These are phyloP conservation scores for Drosophila eugracilis DNA, from an alignment of 1,140 invertebrate genomes.

Conservation along the genomic window DNA sequence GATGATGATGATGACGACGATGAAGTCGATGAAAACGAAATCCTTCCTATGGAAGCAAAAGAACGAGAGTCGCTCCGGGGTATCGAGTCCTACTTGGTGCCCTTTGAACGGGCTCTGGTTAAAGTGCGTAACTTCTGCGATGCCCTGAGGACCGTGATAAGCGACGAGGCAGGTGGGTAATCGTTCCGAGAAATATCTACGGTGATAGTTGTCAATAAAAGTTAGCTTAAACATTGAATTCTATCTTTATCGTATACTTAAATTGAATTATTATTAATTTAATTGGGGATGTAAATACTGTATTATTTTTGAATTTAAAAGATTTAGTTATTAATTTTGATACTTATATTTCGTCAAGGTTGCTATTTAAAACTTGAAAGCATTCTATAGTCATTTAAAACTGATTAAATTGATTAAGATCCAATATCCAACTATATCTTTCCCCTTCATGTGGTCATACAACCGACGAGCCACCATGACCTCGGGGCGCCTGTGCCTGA, in stretches of 20 bases:
- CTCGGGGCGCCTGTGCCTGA: slow-evolving; percentile 42
- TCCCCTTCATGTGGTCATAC: not conserved
- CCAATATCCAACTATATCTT: no score
- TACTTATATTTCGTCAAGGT: no score
- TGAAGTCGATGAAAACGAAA: slow-evolving; percentile 6
- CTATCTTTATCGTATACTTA: no score
- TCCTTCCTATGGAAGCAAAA: slow-evolving; percentile 17
- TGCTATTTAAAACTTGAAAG: no score
- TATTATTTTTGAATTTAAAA: no score
- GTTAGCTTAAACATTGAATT: not conserved
- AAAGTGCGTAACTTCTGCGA: slow-evolving; percentile 69
- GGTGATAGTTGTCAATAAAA: not conserved
- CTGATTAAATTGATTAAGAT: not conserved
- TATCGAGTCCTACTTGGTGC: slow-evolving; percentile 46
- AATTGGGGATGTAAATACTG: no score
- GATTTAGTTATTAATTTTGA: no score
- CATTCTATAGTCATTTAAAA: no score
- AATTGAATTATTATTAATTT: no score
- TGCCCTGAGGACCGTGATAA: slow-evolving; percentile 54
- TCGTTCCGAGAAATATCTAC: slow-evolving; percentile 5
- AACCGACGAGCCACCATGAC: slow-evolving; percentile 25
- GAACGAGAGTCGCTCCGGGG: slow-evolving; percentile 8
- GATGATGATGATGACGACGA: slow-evolving; percentile 29
- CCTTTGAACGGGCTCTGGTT: slow-evolving; percentile 52
- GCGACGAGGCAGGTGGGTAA: slow-evolving; percentile 48